phyloP scores from a whole-genome alignment of 2,113 vertebrate genomes.

The Herpetotheres cachinnans region DNA sequence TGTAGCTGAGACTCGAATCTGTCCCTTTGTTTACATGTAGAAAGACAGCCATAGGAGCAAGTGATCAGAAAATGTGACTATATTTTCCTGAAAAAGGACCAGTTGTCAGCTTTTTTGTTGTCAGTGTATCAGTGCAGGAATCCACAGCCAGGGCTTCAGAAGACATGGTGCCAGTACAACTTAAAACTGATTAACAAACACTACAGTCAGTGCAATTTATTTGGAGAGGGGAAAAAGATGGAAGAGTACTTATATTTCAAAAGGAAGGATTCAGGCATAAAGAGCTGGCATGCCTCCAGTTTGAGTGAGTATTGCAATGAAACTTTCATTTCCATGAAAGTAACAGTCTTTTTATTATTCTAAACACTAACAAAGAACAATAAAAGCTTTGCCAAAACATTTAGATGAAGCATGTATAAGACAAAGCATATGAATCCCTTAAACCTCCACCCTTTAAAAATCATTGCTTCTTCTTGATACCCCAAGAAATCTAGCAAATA shows the following conservation, averaged over 20 bases:
- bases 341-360: background rate
- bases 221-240: background rate
- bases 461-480: background rate
- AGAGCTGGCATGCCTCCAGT: background rate
- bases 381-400: background rate
- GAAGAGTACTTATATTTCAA: constrained; percentile 26
- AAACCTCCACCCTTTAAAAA: background rate
- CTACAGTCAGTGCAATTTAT: constrained; percentile 10
- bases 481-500: background rate
- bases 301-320: background rate
- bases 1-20: background rate
- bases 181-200: constrained; percentile 53
- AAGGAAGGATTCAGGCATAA: constrained; percentile 24
- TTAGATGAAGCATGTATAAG: background rate
- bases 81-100: constrained; percentile 42
- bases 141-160: constrained; percentile 37
- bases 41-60: constrained; percentile 20
- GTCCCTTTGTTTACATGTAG: background rate
- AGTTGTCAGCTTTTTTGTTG: constrained; percentile 42
- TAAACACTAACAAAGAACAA: background rate
- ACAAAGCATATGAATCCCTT: background rate
- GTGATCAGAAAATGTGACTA: constrained; percentile 41
- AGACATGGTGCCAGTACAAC: background rate
- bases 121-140: background rate
- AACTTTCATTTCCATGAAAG: background rate